phyloP scores from a whole-genome alignment of 1,140 invertebrate species.

The Charaxes varanes region DNA sequence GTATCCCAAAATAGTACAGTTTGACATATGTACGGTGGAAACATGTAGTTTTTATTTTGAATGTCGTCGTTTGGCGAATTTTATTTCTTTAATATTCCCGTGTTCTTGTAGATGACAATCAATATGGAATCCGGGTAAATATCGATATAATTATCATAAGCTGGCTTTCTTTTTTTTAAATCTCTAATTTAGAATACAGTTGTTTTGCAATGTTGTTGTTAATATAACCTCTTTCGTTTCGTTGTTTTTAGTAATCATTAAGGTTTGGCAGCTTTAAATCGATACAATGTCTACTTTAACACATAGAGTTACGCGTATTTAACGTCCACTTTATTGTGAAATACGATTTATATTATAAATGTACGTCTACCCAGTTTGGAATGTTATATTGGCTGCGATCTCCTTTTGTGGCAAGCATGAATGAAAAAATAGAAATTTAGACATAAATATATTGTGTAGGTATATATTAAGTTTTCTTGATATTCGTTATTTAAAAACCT shows the following conservation, averaged over 20 bases:
- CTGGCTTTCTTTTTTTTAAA: too few species aligned
- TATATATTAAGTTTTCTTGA: conserved; percentile 4
- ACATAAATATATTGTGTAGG: conserved; percentile 1
- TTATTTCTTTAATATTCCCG: conserved; percentile 42
- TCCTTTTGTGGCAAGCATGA: neutral
- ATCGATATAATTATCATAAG: too few species aligned
- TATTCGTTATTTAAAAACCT: too few species aligned
- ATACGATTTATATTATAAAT: too few species aligned
- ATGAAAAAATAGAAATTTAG: conserved; percentile 4
- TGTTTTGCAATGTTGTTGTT: conserved; percentile 48
- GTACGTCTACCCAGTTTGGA: neutral
- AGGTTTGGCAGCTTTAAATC: neutral
- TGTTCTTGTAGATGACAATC: conserved; percentile 41
- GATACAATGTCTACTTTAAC: neutral
- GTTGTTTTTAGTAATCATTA: conserved; percentile 23
- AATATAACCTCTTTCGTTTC: conserved; percentile 38
- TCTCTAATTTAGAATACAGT: too few species aligned
- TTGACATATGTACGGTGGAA: conserved; percentile 68
- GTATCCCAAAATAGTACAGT: conserved; percentile 65
- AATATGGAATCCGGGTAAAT: conserved; percentile 69
- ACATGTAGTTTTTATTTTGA: conserved; percentile 71
- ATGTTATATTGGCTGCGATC: neutral
- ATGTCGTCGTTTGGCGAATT: conserved; percentile 60
- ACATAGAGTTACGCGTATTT: too few species aligned
- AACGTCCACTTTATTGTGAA: too few species aligned